Base-by-base conservation (phyloP, 1,140 invertebrate species). In the Ruditapes philippinarum region DNA sequence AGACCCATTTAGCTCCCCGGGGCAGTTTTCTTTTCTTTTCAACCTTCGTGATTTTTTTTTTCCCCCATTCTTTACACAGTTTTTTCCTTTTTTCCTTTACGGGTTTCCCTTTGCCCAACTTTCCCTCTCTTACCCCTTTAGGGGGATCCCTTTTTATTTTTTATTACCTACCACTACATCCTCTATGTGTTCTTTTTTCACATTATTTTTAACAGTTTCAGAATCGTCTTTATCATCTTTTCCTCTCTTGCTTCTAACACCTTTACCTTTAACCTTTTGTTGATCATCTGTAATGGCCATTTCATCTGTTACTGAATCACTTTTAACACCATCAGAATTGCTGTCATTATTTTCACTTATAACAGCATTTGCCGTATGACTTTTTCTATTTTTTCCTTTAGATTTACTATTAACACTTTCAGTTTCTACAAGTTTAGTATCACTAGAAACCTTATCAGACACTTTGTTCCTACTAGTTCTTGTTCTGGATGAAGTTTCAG, bases 1-100 rank as follows among this genome's bases (percentile, higher is more conserved):
- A 19, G 84, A 86, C 42, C 62, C 73, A 76, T 28, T 86, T 51
- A 49, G 45, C 36, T 73, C 78, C 31, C 33, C 42, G 19, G 33
- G 22, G 12, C 54, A 81, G n/a, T n/a, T n/a, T 38, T 86, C 79
- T 78, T 78, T 84, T 51, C 88, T 89, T 74, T 84, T 84, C 40
- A 79, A 68, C 76, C 19, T 60, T 40, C 42, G n/a, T 40, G 57
- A 65, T 25, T 2, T 28, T 14, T 2, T 62, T 42, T 11, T 31
- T 7, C 12, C 12, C 28, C 14, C 68, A 31, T 42, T n/a, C 49
- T 65, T 42, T 68, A 31, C 28, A 7, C 0, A 42, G 40, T n/a
- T 49, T n/a, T 60, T 45, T 82, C 80, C 31, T 68, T 19, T 45
- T 65, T 82, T 38, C n/a, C 60, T 12, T 65, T 22, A 38, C 74